Evolutionary conservation across 2,113 vertebrate genomes (phyloP).

Genomic region (Pituophis catenifer): DNA sequence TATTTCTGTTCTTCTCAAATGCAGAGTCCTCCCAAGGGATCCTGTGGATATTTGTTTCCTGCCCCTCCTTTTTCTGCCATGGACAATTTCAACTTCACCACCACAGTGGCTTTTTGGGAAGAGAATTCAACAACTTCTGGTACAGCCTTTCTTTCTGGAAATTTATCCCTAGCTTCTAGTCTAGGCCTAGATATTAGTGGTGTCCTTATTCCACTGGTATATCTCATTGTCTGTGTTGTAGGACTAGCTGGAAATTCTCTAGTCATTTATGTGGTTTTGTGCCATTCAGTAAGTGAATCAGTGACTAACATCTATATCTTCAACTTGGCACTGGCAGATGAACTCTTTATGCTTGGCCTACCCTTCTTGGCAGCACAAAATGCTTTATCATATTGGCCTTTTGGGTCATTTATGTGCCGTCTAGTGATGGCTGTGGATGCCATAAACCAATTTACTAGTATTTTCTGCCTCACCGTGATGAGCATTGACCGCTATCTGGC

Average conservation of each 20-base stretch:
- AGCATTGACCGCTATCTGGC: constrained; percentile 93
- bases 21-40: constrained; percentile 45
- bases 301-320: constrained; percentile 95
- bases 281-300: constrained; percentile 82
- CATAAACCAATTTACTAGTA: constrained; percentile 97
- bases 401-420: constrained; percentile 91
- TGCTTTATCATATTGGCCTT: constrained; percentile 91
- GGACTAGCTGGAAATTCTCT: constrained; percentile 90
- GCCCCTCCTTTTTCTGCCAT: constrained; percentile 48
- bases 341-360: constrained; percentile 94
- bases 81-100: constrained; percentile 55
- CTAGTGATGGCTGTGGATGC: constrained; percentile 94
- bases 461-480: constrained; percentile 96
- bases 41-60: constrained; percentile 34
- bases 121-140: constrained; percentile 63
- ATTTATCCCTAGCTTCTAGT: constrained; percentile 34
- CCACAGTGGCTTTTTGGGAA: constrained; percentile 14
- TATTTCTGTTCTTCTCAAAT: constrained; percentile 42
- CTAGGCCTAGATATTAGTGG: constrained; percentile 71
- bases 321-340: constrained; percentile 91
- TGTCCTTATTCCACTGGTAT: constrained; percentile 88
- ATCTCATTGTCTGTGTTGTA: constrained; percentile 85
- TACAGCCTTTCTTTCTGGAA: constrained; percentile 47
- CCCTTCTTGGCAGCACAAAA: constrained; percentile 93
- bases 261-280: constrained; percentile 89